A percentile compares a stretch with the other conserved stretches of the same genome.
phyloP scores from a whole-genome alignment of 2,888 invertebrate species.

The Ophion ellenae region DNA sequence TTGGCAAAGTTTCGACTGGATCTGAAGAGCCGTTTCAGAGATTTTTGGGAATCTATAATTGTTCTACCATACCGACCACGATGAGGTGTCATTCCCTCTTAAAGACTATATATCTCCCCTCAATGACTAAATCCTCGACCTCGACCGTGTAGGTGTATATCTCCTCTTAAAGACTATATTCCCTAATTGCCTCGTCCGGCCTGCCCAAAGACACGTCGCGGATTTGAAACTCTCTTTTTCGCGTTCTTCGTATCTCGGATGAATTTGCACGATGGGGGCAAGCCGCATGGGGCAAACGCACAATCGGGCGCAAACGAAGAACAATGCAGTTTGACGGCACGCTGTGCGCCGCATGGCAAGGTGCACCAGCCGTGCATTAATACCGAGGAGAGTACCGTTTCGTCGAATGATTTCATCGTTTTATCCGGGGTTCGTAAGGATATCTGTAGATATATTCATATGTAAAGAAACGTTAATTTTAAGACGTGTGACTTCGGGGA shows the following conservation, averaged over 20 bases:
- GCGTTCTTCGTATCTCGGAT: slow-evolving; percentile 12
- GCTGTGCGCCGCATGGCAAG: slow-evolving; percentile 66
- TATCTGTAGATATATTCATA: not conserved
- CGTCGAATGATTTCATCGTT: slow-evolving; percentile 65
- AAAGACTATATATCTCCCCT: no score
- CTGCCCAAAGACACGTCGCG: not conserved
- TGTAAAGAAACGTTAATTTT: not conserved
- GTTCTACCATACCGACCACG: no score
- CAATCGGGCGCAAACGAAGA: slow-evolving; percentile 56
- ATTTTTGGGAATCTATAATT: no score
- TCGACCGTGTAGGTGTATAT: no score
- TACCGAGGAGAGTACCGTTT: slow-evolving; percentile 52
- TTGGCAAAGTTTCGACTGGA: no score
- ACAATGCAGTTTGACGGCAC: slow-evolving; percentile 65
- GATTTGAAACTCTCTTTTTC: slow-evolving; percentile 2
- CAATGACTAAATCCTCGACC: no score
- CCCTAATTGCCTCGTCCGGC: not conserved
- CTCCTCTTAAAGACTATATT: not conserved
- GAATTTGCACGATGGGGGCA: slow-evolving; percentile 31
- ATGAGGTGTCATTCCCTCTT: no score
- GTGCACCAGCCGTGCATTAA: slow-evolving; percentile 62
- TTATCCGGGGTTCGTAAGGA: slow-evolving; percentile 62
- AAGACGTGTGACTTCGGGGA: not conserved
- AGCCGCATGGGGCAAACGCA: slow-evolving; percentile 17
- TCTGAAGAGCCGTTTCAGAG: no score